Conservation (phyloP, 2,888 invertebrate genomes). For the Macroteleia sp. region DNA sequence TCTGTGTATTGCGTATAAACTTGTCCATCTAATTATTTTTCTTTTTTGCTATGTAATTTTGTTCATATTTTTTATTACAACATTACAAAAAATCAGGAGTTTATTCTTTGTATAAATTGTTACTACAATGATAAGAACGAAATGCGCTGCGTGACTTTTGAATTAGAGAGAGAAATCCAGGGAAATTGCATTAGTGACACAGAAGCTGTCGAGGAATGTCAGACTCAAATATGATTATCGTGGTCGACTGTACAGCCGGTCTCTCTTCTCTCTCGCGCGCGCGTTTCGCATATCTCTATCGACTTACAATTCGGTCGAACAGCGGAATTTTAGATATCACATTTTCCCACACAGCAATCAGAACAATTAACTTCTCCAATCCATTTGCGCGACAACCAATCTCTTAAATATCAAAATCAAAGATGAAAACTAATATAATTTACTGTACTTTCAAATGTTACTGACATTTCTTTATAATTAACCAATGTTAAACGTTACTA, state of each 20-base stretch:
- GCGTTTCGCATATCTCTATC: slow-evolving; percentile 8
- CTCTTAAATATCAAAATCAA: too few species aligned
- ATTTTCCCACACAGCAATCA: slow-evolving; percentile 21
- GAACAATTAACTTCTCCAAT: slow-evolving; percentile 13
- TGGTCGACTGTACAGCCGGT: slow-evolving; percentile 5
- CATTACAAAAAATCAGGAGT: too few species aligned
- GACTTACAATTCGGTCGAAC: slow-evolving; percentile 5
- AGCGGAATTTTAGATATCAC: slow-evolving; percentile 6
- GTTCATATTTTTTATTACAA: too few species aligned
- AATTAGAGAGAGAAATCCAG: slow-evolving; percentile 33
- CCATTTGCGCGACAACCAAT: not conserved
- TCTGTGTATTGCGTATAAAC: too few species aligned
- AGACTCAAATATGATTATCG: slow-evolving; percentile 37
- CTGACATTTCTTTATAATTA: too few species aligned
- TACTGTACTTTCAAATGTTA: too few species aligned
- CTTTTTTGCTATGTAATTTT: too few species aligned
- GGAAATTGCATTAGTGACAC: slow-evolving; percentile 37
- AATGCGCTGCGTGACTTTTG: slow-evolving; percentile 6
- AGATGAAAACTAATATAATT: too few species aligned
- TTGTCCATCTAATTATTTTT: too few species aligned
- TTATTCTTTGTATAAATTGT: not conserved
- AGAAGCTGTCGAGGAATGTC: slow-evolving; percentile 36
- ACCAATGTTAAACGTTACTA: too few species aligned
- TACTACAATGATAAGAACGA: not conserved
- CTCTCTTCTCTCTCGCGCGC: slow-evolving; percentile 1